Base-by-base conservation (phyloP, 92 coral and sea anemone species). In the Blastomussa wellsi region DNA sequence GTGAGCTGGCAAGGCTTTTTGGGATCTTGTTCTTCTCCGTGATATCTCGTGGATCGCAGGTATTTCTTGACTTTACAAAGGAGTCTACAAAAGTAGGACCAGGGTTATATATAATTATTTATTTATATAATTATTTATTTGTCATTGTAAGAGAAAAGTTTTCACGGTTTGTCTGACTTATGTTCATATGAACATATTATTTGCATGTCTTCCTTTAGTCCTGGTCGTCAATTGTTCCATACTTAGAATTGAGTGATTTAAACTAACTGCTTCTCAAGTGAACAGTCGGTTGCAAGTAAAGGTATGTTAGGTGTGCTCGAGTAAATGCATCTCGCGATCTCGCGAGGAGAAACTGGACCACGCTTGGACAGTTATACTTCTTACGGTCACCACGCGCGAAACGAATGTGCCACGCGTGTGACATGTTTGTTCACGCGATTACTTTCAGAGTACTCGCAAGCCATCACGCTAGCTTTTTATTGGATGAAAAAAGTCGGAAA, bases 41-140 rank as follows among this genome's bases (percentile, higher is more conserved):
- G 64, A 91, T 97, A 66, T 94, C 98, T 20, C 97, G 99, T 72
- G 99, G 99, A 15, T 90, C 99, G 53, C 99, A 97, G 99, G 99
- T 97, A 72, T 52, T 86, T 81, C 13, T 1, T 42, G 15, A 12
- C 10, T 20, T 49, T 44, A 26, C 12, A 9, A 47, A 8, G 12
- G 16, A n/a, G n/a, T n/a, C n/a, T n/a, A n/a, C 15, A 11, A 16
- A 5, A 51, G 14, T 62, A 26, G 68, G 26, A 14, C 68, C 1
- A 35, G 32, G 13, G 32, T 62, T 62, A 28, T 57, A 57, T 24
- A 57, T 0, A n/a, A n/a, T n/a, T n/a, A n/a, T n/a, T n/a, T n/a
- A n/a, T n/a, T n/a, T n/a, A n/a, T n/a, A n/a, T n/a, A n/a, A 16
- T 51, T 51, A 22, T 57, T 24, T 57, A 6, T 28, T 22, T 24